Evolutionary conservation across 2,797 vertebrate species (phyloP).

Genomic region (Ctenopoma multispine): DNA sequence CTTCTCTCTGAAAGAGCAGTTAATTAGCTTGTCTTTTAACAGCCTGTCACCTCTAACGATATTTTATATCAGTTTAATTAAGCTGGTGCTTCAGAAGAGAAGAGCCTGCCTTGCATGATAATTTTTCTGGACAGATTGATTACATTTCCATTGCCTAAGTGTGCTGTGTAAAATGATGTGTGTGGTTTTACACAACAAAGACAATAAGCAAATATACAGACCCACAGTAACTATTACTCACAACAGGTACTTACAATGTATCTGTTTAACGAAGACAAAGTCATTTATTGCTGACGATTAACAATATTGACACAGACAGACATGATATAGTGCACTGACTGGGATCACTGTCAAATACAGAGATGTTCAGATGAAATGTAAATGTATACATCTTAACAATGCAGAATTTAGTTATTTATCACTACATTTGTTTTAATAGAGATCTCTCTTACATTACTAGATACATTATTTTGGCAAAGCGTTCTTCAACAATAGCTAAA

Average conservation of each 20-base stretch:
- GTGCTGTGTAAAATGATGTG: constrained; percentile 34
- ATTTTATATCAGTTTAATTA: constrained; percentile 80
- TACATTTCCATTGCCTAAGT: constrained; percentile 34
- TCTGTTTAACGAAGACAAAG: neutral
- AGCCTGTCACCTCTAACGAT: constrained; percentile 75
- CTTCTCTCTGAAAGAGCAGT: constrained; percentile 27
- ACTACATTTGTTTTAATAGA: neutral
- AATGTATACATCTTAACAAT: neutral
- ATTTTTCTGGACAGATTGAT: constrained; percentile 72
- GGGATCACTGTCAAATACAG: neutral
- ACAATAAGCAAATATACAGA: constrained; percentile 9
- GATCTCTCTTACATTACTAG: too few relatives aligned
- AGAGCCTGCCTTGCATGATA: constrained; percentile 58
- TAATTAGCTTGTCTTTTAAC: constrained; percentile 67
- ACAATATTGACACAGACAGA: neutral
- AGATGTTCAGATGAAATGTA: neutral
- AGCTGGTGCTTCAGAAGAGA: constrained; percentile 66
- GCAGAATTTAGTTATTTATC: neutral
- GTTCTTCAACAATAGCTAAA: neutral
- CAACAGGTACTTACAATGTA: neutral
- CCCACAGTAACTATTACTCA: neutral
- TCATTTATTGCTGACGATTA: neutral
- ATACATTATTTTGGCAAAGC: neutral
- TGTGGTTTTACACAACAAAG: constrained; percentile 38
- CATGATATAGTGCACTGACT: neutral